Evolutionary conservation across 2,888 invertebrate genomes (phyloP), one percentile per base, ranked within the genome.

Genomic region (Watsonalla binaria): DNA sequence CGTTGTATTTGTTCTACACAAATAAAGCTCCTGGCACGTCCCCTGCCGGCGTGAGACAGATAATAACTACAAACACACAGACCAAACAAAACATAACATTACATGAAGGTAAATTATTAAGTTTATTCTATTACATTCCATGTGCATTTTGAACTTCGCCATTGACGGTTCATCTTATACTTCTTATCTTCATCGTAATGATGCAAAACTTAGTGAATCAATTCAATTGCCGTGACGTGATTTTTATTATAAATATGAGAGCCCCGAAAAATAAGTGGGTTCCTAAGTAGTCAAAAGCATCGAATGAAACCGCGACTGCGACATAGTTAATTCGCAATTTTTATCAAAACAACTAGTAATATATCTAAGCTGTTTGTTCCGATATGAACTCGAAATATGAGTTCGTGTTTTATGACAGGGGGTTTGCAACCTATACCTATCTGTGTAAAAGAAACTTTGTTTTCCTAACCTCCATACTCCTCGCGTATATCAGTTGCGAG

Each of bases 401-500:
- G 45, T 60, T 57, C 58, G 47, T 56, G 56, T 53, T 62, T 49
- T 59, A 65, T 68, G 65, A 64, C 61, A 70, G 70, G 61, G 67
- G 68, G 75, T 80, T 77, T 67, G 74, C 72, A 78, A 72, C 69
- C 73, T 72, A 74, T 74, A 74, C 72, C 64, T 71, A 9, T 15
- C 68, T 63, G 70, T 73, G 72, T 72, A 80, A 77, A 78, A 68
- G 78, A 79, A 76, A 82, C 76, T 77, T 76, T 89, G 87, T 89
- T 89, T 80, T 88, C 77, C 81, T 90, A 88, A 89, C 87, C 89
- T 88, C 85, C 82, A 84, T 87, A 79, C 76, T 77, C 72, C 76
- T 71, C 72, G 73, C 74, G 74, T 70, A 68, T 79, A 85, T 83
- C 78, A 80, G 78, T 80, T 79, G 77, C 79, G 78, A 82, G 80